Conservation (phyloP, 1,140 invertebrate genomes). For the Drosophila melanica region DNA sequence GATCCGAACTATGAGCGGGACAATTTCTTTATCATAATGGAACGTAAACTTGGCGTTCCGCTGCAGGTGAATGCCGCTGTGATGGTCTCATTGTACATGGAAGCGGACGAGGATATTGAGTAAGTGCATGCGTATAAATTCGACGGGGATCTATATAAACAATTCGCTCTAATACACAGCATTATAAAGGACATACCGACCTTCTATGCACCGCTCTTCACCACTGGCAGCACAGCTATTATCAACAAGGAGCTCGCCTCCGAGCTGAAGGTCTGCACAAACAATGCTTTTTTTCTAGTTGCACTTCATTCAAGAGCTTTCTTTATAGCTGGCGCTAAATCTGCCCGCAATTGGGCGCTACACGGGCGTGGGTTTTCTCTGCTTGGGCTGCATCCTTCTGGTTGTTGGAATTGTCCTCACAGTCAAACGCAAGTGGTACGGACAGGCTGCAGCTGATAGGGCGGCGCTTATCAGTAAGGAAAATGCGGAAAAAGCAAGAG, state of each 20-base stretch:
- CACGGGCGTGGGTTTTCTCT: constrained; percentile 60
- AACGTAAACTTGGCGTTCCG: constrained; percentile 90
- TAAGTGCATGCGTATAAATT: constrained; percentile 81
- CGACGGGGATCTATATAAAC: not conserved
- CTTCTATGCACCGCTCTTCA: constrained; percentile 79
- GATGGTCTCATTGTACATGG: constrained; percentile 89
- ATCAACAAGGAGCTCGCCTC: constrained; percentile 58
- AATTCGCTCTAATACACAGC: constrained; percentile 26
- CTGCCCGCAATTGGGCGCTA: constrained; percentile 64
- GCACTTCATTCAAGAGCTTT: constrained; percentile 4
- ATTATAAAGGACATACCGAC: constrained; percentile 60
- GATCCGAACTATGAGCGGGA: constrained; percentile 88
- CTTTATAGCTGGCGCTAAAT: constrained; percentile 59
- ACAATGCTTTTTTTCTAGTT: not conserved
- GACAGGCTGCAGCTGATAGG: constrained; percentile 53
- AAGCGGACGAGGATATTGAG: constrained; percentile 85
- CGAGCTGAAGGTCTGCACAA: constrained; percentile 56
- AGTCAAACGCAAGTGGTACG: constrained; percentile 62
- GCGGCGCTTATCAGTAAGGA: constrained; percentile 30
- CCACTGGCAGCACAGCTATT: constrained; percentile 59
- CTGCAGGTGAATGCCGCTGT: constrained; percentile 88
- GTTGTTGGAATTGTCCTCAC: constrained; percentile 53
- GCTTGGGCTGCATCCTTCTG: constrained; percentile 59
- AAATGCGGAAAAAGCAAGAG: not conserved
- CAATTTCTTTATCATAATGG: constrained; percentile 88